Percentiles rank a stretch among this genome's conserved stretches.
These are phyloP conservation scores for Phaenicophaeus curvirostris DNA, from an alignment of 2,797 vertebrate genomes.

Conservation along the genomic window DNA sequence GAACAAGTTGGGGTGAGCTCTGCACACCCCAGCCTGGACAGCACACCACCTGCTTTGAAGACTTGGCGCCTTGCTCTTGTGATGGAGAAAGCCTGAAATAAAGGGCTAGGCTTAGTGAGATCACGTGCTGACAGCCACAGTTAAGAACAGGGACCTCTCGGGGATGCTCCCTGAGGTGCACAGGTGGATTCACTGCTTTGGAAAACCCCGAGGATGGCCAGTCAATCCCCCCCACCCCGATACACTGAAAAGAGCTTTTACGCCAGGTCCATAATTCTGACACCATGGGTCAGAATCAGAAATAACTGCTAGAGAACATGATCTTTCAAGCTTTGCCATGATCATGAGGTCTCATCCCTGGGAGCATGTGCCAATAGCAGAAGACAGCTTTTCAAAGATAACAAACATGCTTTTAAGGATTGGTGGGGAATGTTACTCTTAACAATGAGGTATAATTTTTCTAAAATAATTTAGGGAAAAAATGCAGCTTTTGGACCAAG, in stretches of 20 bases:
- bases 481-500: neutral
- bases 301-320: neutral
- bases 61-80: neutral
- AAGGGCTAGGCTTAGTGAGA: neutral
- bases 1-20: accelerated
- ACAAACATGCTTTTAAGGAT: neutral
- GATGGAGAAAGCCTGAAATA: neutral
- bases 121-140: accelerated
- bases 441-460: neutral
- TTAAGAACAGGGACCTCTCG: neutral
- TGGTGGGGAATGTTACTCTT: neutral
- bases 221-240: neutral
- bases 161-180: neutral
- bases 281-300: accelerated
- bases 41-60: accelerated
- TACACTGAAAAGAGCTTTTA: neutral
- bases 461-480: neutral
- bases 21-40: accelerated
- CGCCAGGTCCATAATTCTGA: neutral
- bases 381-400: neutral
- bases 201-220: neutral
- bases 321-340: neutral
- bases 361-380: neutral
- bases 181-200: accelerated
- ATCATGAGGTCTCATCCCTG: neutral